Conservation (phyloP, 1,140 invertebrate genomes). For the Cataglyphis hispanica region DNA sequence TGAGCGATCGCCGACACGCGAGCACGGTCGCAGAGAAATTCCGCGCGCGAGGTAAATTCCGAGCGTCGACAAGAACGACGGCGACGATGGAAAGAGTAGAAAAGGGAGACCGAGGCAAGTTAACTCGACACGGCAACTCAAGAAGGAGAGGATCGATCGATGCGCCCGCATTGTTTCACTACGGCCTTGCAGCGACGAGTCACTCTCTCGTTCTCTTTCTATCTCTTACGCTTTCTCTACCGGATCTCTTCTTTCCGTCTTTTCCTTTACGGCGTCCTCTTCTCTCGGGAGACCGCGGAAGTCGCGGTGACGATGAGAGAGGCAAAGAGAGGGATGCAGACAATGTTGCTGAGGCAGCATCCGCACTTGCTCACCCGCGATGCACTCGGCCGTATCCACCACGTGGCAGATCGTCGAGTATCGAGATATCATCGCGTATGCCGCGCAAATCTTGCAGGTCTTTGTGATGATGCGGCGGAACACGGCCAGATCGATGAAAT, state of each 20-base stretch:
- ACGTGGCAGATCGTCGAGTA: constrained; percentile 79
- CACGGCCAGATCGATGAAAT: neutral
- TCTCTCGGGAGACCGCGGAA: neutral
- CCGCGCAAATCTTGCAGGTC: constrained; percentile 51
- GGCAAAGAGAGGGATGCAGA: constrained; percentile 48
- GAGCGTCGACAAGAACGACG: neutral
- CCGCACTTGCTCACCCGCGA: constrained; percentile 42
- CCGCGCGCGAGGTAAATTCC: constrained; percentile 26
- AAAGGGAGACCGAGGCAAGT: neutral
- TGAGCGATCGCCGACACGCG: constrained; percentile 46
- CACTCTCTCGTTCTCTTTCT: neutral
- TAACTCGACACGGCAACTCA: constrained; percentile 50
- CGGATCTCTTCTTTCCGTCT: neutral
- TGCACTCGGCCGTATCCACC: constrained; percentile 69
- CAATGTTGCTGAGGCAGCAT: constrained; percentile 70
- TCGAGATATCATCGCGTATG: constrained; percentile 70
- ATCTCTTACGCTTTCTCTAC: neutral
- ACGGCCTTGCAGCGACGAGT: constrained; percentile 52
- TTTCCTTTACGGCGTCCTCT: neutral
- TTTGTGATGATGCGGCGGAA: constrained; percentile 14
- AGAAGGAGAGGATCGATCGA: constrained; percentile 68
- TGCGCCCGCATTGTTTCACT: constrained; percentile 75
- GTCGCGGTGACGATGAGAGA: constrained; percentile 47
- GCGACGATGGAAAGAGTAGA: neutral
- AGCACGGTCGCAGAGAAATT: constrained; percentile 16